These are phyloP conservation scores for Parotocinclus haroldoi DNA, from an alignment of 2,797 vertebrate species.

Conservation along the genomic window DNA sequence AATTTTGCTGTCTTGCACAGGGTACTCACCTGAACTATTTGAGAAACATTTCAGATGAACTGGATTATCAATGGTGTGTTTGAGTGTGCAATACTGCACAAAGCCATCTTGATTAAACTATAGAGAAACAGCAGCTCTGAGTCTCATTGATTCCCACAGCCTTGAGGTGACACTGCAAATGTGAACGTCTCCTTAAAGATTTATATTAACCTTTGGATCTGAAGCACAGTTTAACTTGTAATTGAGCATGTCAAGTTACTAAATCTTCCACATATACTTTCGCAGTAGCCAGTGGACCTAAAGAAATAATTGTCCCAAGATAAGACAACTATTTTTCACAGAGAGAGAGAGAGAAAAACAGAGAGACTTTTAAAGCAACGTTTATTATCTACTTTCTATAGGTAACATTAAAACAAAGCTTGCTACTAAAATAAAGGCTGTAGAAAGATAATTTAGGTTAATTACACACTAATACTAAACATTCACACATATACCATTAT, in stretches of 20 bases:
- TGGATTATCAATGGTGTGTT: background rate
- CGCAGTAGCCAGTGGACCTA: background rate
- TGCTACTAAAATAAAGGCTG: too few species aligned
- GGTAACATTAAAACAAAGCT: too few species aligned
- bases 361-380: too few species aligned
- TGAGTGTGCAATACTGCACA: background rate
- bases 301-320: conserved; percentile 8
- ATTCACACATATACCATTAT: too few species aligned
- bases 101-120: background rate
- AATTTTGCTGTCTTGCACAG: too few species aligned
- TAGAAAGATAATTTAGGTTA: too few species aligned
- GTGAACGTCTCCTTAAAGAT: background rate
- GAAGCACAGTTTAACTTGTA: conserved; percentile 2
- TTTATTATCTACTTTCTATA: too few species aligned
- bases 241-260: conserved; percentile 4
- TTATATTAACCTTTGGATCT: conserved; percentile 3
- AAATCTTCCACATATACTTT: background rate
- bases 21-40: too few species aligned
- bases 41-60: too few species aligned
- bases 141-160: background rate
- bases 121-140: background rate
- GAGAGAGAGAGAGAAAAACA: background rate
- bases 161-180: background rate
- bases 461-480: too few species aligned
- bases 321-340: background rate